A percentile compares a stretch with the other conserved stretches of the same genome.
These are phyloP conservation scores for Limnephilus auricula DNA, from an alignment of 2,888 invertebrate genomes.

Conservation along the genomic window DNA sequence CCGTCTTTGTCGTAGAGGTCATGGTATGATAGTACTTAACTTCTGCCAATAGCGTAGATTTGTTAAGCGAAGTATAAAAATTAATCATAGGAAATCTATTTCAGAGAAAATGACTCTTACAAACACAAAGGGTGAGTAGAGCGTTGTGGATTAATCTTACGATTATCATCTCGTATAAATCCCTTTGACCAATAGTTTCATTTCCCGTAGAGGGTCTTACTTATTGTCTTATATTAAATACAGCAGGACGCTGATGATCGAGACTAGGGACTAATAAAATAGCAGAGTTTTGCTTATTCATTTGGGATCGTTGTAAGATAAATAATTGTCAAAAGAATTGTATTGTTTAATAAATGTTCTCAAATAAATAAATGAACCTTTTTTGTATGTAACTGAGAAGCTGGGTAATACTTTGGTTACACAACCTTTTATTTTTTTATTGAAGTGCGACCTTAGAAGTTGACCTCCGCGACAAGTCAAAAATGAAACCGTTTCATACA, in stretches of 20 bases:
- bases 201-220: neutral
- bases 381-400: too few relatives aligned
- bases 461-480: neutral
- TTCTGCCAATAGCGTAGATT: neutral
- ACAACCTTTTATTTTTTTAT: too few relatives aligned
- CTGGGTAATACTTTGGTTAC: too few relatives aligned
- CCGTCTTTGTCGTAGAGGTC: neutral
- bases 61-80: neutral
- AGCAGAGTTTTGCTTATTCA: too few relatives aligned
- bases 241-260: too few relatives aligned
- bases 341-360: neutral
- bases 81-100: neutral
- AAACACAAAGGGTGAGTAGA: neutral
- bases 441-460: too few relatives aligned
- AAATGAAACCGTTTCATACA: neutral
- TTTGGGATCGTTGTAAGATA: too few relatives aligned
- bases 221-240: neutral
- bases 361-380: too few relatives aligned
- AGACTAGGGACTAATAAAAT: too few relatives aligned
- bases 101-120: neutral
- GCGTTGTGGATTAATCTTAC: neutral
- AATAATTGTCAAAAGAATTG: neutral
- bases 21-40: neutral
- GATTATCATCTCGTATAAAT: neutral
- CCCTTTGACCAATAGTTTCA: neutral